phyloP scores from a whole-genome alignment of 2,888 invertebrate species.

The Chirona hameri region DNA sequence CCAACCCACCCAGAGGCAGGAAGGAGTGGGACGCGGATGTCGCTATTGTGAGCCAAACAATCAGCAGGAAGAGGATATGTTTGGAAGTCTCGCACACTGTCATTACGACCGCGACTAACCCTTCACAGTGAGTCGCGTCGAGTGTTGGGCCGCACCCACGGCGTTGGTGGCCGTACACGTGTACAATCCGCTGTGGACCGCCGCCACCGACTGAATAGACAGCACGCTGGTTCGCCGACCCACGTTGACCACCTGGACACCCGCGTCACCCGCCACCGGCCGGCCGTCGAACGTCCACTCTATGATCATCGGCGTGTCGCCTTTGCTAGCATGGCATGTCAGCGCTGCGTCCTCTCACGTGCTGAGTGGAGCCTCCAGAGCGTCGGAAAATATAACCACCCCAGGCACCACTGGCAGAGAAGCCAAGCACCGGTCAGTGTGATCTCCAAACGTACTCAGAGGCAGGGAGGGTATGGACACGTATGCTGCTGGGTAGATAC shows the following conservation, averaged over 20 bases:
- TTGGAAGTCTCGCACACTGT: too few species aligned
- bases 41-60: too few species aligned
- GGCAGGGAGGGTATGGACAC: too few species aligned
- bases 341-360: conserved; percentile 64
- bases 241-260: conserved; percentile 40
- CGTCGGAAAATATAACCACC: conserved; percentile 67
- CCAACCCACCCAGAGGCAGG: too few species aligned
- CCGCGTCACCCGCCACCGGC: conserved; percentile 39
- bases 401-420: conserved; percentile 53
- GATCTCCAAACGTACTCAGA: neutral
- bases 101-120: conserved; percentile 44
- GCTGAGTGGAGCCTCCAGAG: conserved; percentile 65
- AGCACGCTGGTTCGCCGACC: conserved; percentile 39
- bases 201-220: conserved; percentile 39
- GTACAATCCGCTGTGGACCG: conserved; percentile 53
- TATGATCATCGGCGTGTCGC: conserved; percentile 48
- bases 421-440: neutral
- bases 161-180: conserved; percentile 54
- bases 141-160: conserved; percentile 48
- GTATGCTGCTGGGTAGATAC: too few species aligned
- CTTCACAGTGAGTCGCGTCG: conserved; percentile 49
- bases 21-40: too few species aligned
- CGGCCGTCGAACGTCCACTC: conserved; percentile 46
- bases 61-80: too few species aligned
- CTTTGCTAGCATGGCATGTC: conserved; percentile 38